Evolutionary conservation across 2,113 vertebrate genomes (phyloP).

Genomic region (Ranitomeya variabilis): DNA sequence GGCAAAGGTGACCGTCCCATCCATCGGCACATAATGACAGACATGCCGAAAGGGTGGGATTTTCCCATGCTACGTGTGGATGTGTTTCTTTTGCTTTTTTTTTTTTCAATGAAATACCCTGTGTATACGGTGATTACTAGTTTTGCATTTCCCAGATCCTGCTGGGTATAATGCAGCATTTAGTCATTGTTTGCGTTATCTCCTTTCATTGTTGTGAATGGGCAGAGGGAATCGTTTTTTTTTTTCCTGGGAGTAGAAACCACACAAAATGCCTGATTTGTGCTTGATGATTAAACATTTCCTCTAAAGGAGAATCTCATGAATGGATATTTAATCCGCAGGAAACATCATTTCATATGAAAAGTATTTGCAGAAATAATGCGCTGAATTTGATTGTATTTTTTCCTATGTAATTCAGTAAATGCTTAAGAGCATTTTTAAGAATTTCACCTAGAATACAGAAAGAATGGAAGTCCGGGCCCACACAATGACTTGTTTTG

Average conservation of each 20-base stretch:
- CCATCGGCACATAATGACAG: neutral
- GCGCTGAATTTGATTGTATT: neutral
- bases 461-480: neutral
- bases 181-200: conserved; percentile 58
- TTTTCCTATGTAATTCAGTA: neutral
- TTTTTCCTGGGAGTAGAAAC: neutral
- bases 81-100: neutral
- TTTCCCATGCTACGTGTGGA: conserved; percentile 11
- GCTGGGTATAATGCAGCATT: conserved; percentile 22
- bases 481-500: neutral
- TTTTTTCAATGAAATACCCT: neutral
- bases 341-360: neutral
- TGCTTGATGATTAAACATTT: conserved; percentile 20
- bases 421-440: neutral
- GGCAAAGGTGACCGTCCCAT: neutral
- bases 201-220: conserved; percentile 6
- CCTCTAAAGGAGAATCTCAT: neutral
- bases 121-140: neutral
- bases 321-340: neutral
- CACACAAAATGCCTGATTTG: conserved; percentile 2
- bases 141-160: neutral
- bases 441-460: neutral
- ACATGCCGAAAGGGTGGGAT: conserved; percentile 3
- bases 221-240: conserved; percentile 2
- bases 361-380: neutral